These are phyloP conservation scores for Rambutsinella grinnellia DNA, from an alignment of 2,888 invertebrate species.

Conservation along the genomic window DNA sequence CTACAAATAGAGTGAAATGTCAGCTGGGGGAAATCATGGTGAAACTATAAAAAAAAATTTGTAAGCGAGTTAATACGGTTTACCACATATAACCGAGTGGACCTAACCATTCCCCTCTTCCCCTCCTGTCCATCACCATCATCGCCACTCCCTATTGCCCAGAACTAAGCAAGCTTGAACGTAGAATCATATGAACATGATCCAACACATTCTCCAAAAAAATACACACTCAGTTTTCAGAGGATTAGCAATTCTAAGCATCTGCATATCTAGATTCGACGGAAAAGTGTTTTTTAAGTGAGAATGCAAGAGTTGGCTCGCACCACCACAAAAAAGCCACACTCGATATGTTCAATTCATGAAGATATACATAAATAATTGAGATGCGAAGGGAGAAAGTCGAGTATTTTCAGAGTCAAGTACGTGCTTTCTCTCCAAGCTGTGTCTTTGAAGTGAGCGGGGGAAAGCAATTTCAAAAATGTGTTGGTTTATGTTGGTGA, in stretches of 20 bases:
- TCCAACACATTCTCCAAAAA: too few species aligned
- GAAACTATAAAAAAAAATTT: conserved; percentile 5
- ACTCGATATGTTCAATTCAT: conserved; percentile 11
- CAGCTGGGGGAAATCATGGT: conserved; percentile 51
- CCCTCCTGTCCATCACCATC: conserved; percentile 26
- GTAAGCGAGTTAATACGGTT: not conserved
- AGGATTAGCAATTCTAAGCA: not conserved
- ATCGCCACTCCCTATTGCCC: too few species aligned
- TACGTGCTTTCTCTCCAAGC: not conserved
- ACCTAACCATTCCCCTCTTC: not conserved
- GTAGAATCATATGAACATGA: too few species aligned
- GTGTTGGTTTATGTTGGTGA: too few species aligned
- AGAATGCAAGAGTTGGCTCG: conserved; percentile 1
- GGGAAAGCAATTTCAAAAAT: too few species aligned
- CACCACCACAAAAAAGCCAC: not conserved
- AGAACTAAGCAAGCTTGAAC: too few species aligned
- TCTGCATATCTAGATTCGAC: not conserved
- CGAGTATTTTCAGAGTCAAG: not conserved
- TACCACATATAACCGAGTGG: not conserved
- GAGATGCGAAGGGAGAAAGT: not conserved
- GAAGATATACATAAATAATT: not conserved
- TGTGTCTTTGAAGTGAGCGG: too few species aligned
- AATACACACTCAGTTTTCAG: not conserved
- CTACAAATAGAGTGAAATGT: conserved; percentile 29
- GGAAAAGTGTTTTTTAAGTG: not conserved